Conservation (phyloP, 2,113 vertebrate species). For the Campylorhamphus procurvoides region DNA sequence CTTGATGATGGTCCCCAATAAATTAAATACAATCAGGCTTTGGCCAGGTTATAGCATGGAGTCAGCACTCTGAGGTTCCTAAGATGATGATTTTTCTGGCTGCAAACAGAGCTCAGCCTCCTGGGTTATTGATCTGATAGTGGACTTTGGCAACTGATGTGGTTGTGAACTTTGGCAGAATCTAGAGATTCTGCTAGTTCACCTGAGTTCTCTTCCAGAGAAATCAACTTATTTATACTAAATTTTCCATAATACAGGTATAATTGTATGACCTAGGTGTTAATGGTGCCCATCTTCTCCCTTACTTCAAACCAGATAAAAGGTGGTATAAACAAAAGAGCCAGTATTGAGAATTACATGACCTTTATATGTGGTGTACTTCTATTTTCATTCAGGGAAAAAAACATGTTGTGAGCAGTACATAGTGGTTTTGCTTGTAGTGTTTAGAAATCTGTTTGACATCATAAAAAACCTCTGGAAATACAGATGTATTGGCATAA, state of each 20-base stretch:
- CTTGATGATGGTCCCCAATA: not conserved
- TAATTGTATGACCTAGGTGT: not conserved
- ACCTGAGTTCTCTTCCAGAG: not conserved
- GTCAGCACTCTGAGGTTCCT: not conserved
- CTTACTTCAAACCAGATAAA: not conserved
- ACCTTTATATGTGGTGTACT: not conserved
- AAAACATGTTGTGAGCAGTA: not conserved
- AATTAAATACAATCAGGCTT: not conserved
- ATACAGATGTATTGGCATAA: not conserved
- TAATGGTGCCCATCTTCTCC: not conserved
- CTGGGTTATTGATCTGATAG: not conserved
- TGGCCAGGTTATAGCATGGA: not conserved
- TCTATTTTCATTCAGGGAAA: not conserved
- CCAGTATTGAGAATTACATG: not conserved
- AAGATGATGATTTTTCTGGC: not conserved
- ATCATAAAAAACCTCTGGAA: not conserved
- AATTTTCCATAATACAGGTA: not conserved
- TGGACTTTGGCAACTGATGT: not conserved
- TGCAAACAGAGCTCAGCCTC: not conserved
- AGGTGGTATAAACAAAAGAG: not conserved
- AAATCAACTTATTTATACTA: not conserved
- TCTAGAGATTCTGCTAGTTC: not conserved
- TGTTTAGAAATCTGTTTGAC: not conserved
- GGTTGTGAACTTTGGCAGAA: not conserved
- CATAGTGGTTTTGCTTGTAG: not conserved